Percentiles rank a stretch among this genome's conserved stretches.
Evolutionary conservation across 2,113 vertebrate species (phyloP).

Genomic region (Ceyx melanurus): DNA sequence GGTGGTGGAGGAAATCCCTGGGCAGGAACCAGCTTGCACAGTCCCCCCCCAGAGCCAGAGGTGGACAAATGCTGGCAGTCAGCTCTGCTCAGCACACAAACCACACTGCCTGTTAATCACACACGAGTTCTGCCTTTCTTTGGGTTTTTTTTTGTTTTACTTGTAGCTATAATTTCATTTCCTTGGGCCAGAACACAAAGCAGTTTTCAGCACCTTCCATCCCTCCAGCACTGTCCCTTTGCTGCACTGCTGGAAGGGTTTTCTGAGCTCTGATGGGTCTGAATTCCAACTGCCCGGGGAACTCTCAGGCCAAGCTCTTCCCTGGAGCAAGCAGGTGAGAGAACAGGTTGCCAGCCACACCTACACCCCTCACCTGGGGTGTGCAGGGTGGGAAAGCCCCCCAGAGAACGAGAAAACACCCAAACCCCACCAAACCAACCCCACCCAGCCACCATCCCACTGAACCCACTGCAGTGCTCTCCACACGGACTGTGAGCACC

Average conservation of each 20-base stretch:
- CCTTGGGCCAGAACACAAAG: background rate
- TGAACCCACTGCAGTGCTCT: too few species aligned
- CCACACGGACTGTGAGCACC: too few species aligned
- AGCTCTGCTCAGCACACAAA: background rate
- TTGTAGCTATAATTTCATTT: background rate
- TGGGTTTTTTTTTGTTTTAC: background rate
- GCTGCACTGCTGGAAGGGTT: background rate
- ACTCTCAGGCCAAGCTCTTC: background rate
- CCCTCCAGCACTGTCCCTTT: background rate
- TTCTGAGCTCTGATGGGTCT: background rate
- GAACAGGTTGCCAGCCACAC: background rate
- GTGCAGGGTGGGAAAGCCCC: too few species aligned
- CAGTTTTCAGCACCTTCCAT: background rate
- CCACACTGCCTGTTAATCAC: background rate
- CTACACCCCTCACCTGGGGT: too few species aligned
- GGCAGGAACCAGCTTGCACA: slow-evolving; percentile 34
- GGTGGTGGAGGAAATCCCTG: background rate
- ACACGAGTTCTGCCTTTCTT: background rate
- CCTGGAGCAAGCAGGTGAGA: background rate
- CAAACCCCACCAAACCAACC: too few species aligned
- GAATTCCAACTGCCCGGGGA: background rate
- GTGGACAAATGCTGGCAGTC: background rate
- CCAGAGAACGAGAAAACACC: too few species aligned
- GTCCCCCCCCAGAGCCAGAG: background rate
- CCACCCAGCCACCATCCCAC: too few species aligned